Evolutionary conservation across 2,888 invertebrate species (phyloP), one percentile per base, ranked within the genome.

Genomic region (Sthenelais limicola): DNA sequence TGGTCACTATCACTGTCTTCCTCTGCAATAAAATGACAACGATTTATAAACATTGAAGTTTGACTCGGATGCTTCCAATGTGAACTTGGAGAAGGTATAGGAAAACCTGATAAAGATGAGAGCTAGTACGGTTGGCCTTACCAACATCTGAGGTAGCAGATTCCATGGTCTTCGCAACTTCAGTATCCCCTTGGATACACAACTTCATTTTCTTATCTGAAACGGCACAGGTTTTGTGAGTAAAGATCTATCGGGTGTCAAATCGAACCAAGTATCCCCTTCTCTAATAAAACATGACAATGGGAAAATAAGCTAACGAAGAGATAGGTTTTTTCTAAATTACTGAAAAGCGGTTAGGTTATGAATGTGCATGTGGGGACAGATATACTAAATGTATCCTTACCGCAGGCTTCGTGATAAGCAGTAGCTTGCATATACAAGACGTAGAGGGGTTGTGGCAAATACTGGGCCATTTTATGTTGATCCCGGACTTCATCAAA

Each of bases 381-480:
- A 58, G 24, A 58, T 28, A 58, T 58, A 12, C n/a, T n/a, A n/a
- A n/a, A n/a, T n/a, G n/a, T n/a, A n/a, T n/a, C n/a, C 82, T 75
- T 74, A 88, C 88, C 88, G 80, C 93, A 92, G 43, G 92, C 94
- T 88, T 94, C 93, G 80, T 92, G 92, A 86, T 93, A 95, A 9
- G 94, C 94, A 84, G 92, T 91, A 28, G 93, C 90, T 89, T 96
- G 95, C 70, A 94, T 93, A 88, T 94, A 97, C 4, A 96, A 90
- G 77, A 96, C 91, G 88, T 96, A 97, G 24, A 97, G 89, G 0
- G 95, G 93, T 47, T 92, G 90, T 0, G 96, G 94, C 49, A 97
- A 89, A 73, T 94, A 90, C 56, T 92, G 90, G 21, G 86, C 86
- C 3, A 79, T 83, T 74, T 80, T 91, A 79, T 94, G 92, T 83